Evolutionary conservation across 2,888 invertebrate genomes (phyloP).

Genomic region (Macrophya annulata): DNA sequence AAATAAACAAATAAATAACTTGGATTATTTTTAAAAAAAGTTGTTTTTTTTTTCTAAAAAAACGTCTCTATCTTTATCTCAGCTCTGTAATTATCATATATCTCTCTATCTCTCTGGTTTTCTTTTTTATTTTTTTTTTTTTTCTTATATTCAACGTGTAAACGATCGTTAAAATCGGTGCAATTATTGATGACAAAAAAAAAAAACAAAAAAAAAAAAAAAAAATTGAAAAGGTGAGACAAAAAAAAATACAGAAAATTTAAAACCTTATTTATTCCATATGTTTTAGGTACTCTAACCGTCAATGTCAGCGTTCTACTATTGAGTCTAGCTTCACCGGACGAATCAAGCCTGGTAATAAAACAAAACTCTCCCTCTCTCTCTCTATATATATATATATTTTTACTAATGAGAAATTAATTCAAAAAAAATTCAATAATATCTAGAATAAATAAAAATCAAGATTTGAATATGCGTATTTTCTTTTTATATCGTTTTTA

Average conservation of each 20-base stretch:
- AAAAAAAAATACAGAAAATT: not conserved
- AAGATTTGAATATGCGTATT: not conserved
- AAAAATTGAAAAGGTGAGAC: not conserved
- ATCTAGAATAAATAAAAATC: not conserved
- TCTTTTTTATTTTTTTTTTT: too few species aligned
- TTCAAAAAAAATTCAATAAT: too few species aligned
- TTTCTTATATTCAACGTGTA: not conserved
- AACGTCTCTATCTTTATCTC: not conserved
- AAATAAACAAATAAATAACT: too few species aligned
- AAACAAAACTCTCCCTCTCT: not conserved
- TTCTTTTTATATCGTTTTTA: not conserved
- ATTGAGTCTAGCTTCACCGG: slow-evolving; percentile 96
- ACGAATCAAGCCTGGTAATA: slow-evolving; percentile 97
- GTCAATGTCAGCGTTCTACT: slow-evolving; percentile 97
- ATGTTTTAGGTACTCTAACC: slow-evolving; percentile 91
- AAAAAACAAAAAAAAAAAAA: not conserved
- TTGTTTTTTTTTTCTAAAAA: not conserved
- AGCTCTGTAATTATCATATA: not conserved
- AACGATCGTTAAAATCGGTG: not conserved
- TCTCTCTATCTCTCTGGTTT: too few species aligned
- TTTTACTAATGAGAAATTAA: not conserved
- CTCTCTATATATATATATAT: slow-evolving; percentile 52
- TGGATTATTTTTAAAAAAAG: too few species aligned
- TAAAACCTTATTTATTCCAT: slow-evolving; percentile 62
- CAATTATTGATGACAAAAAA: not conserved